Evolutionary conservation across 2,113 vertebrate species (phyloP), one percentile per base, ranked within the genome.

Genomic region (Gavialis gangeticus): DNA sequence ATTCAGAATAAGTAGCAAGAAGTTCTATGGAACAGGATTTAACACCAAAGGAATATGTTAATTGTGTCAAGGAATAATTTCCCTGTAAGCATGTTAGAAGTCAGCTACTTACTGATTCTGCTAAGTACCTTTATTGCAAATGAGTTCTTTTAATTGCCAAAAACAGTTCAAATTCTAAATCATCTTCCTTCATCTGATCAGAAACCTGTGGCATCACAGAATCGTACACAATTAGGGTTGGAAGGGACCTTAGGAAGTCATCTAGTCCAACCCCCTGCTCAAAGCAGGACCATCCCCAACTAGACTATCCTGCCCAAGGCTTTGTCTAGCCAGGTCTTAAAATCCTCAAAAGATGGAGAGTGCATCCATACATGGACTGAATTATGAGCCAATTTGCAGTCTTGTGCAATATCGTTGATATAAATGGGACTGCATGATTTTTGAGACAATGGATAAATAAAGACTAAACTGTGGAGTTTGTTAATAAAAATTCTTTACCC

Each of bases 51-150:
- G 89, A 94, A 84, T 71, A 88, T 88, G 93, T 25, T 78, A 90
- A 86, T 87, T 21, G 24, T 90, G 58, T 54, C 88, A 78, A 95
- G 79, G 67, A 96, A 84, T 93, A 5, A 87, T 96, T 96, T 96
- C 6, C 75, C 94, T 60, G 84, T 84, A 93, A 93, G 28, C 15
- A 77, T 78, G 63, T 90, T 89, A 90, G 64, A 25, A 91, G 82
- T 82, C 96, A 97, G 28, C 21, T 91, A 12, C 71, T 96, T 90
- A 28, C 25, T 90, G 66, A 92, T 94, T 95, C 75, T 85, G 3
- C 46, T 91, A 93, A 87, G 67, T 3, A 91, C 13, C 12, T 60
- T 95, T 82, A 85, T 54, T 64, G 92, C 88, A 54, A 96, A 82
- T 60, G 7, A 92, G 13, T 92, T 82, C 60, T 87, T 82, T 80